Conservation (phyloP, 2,113 vertebrate genomes). For the Percopsis transmontana region DNA sequence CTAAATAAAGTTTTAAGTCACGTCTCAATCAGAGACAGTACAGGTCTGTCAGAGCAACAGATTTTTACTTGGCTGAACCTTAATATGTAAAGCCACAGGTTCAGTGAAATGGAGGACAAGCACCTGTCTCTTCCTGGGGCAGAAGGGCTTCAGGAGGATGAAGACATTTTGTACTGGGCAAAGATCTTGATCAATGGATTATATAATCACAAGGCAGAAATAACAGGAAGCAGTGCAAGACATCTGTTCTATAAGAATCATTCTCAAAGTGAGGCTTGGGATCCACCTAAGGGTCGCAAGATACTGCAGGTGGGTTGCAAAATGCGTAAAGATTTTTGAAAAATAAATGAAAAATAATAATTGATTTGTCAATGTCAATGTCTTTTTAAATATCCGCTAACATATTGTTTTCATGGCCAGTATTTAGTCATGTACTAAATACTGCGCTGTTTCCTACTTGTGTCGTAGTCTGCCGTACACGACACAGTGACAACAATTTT, state of each 20-base stretch:
- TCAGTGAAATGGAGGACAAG: conserved; percentile 11
- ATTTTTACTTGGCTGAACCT: conserved; percentile 62
- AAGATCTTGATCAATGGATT: conserved; percentile 29
- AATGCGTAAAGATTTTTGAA: background rate
- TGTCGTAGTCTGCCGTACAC: conserved; percentile 15
- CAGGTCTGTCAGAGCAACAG: conserved; percentile 22
- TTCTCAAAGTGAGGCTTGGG: too few species aligned
- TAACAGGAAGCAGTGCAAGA: background rate
- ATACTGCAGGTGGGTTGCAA: too few species aligned
- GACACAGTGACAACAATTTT: conserved; percentile 1
- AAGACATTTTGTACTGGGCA: conserved; percentile 49
- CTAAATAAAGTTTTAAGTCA: too few species aligned
- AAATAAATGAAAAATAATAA: too few species aligned
- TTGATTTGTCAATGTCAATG: too few species aligned
- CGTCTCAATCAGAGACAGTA: conserved; percentile 43
- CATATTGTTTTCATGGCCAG: too few species aligned
- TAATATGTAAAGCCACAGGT: conserved; percentile 38
- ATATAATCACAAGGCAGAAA: background rate
- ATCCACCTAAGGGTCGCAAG: too few species aligned
- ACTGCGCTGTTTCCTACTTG: too few species aligned
- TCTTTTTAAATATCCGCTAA: too few species aligned
- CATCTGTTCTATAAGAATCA: background rate
- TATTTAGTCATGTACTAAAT: too few species aligned
- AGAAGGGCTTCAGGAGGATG: conserved; percentile 54
- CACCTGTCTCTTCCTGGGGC: conserved; percentile 46